Base-by-base conservation (phyloP, 1,140 invertebrate species). In the Drosophila takahashii region DNA sequence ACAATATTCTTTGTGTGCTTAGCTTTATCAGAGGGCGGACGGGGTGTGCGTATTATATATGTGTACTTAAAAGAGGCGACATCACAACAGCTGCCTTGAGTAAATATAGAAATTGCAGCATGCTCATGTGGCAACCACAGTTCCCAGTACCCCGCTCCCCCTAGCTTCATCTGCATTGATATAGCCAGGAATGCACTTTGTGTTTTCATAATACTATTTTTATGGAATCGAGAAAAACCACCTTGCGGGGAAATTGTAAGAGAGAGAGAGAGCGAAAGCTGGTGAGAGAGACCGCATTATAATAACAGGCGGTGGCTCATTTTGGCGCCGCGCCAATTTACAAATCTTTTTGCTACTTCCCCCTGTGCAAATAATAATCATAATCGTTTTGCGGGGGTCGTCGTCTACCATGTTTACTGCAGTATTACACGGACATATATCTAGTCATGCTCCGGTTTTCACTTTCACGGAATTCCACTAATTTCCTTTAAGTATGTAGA, bases 41-140 rank as follows among this genome's bases (percentile, higher is more conserved):
- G 67, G 26, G 54, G 29, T 26, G 11, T 16, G 26, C 37, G 16
- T 56, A 29, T 13, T 60, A 29, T 45, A 36, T 27, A 29, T 11
- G 15, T 27, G 13, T 29, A 36, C 29, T 16, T n/a, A 18, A 10
- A 3, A 11, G 44, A 26, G 53, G 53, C 64, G 53, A 64, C 77
- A 74, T 70, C 69, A 67, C 66, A 80, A 67, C 66, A 85, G 70
- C 65, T 59, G 69, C 71, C 16, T 27, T 41, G 52, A 71, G 59
- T 78, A 85, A 74, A 79, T 61, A 83, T 54, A 83, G 59, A 62
- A 59, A 78, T 67, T 67, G 54, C 65, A 74, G 51, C 72, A 54
- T 41, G 41, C 45, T 77, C 32, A 29, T 51, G 37, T 53, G 47
- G 56, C 32, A 62, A 26, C 48, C 51, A 52, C 64, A n/a, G n/a